Evolutionary conservation across 2,797 vertebrate species (phyloP).

Genomic region (Macroramphosus scolopax): DNA sequence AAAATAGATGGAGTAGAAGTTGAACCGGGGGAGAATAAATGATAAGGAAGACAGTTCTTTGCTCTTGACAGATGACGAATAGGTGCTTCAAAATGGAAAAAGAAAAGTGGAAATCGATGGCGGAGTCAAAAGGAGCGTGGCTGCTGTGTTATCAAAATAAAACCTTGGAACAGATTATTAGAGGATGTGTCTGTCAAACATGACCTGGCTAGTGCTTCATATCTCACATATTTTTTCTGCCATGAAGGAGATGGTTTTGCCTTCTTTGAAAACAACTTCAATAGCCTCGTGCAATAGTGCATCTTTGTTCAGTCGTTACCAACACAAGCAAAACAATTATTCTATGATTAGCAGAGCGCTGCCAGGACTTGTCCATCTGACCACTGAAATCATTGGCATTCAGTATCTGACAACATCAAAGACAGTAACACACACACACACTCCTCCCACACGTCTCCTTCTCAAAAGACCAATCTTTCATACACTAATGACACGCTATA

Average conservation of each 20-base stretch:
- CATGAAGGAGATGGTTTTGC: too few species aligned
- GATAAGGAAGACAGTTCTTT: constrained; percentile 16
- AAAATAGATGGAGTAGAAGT: constrained; percentile 11
- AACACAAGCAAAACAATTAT: constrained; percentile 33
- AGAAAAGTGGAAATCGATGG: constrained; percentile 18
- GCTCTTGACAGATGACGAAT: constrained; percentile 37
- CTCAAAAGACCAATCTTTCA: constrained; percentile 71
- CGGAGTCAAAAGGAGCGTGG: too few species aligned
- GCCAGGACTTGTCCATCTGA: constrained; percentile 42
- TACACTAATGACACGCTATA: constrained; percentile 64
- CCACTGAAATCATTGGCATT: constrained; percentile 54
- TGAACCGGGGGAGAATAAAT: constrained; percentile 4
- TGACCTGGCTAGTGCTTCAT: too few species aligned
- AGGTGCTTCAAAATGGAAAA: constrained; percentile 30
- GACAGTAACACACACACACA: constrained; percentile 41
- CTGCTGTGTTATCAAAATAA: too few species aligned
- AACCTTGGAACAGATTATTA: too few species aligned
- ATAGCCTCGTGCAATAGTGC: not conserved
- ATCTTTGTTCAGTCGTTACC: constrained; percentile 8
- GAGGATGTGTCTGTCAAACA: too few species aligned
- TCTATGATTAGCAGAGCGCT: constrained; percentile 39
- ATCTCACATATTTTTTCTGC: too few species aligned
- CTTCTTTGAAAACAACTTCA: too few species aligned
- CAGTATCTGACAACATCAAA: constrained; percentile 72
- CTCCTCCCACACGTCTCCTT: constrained; percentile 51